Percentiles rank a stretch among this genome's conserved stretches.
Evolutionary conservation across 2,888 invertebrate species (phyloP).

Genomic region (Cataglyphis altisquamis): DNA sequence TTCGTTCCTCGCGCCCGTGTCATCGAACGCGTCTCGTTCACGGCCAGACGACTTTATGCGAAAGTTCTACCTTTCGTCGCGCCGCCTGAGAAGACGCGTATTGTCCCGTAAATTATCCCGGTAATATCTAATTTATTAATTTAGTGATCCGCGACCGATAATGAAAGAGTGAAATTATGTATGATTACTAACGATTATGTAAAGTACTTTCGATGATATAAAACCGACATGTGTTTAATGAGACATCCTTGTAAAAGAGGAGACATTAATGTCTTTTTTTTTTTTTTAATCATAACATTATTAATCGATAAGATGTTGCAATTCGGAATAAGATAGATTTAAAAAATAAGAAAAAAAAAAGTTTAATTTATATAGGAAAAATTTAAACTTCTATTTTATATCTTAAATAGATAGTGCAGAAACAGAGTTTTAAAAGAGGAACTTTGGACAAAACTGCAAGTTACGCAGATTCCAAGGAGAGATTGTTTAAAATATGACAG

Average conservation of each 20-base stretch:
- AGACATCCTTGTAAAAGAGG: neutral
- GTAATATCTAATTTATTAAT: conserved; percentile 23
- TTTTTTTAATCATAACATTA: no score
- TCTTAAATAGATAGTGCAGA: no score
- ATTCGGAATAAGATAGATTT: neutral
- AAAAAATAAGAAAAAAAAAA: neutral
- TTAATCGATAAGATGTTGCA: neutral
- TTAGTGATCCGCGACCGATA: neutral
- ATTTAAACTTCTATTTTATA: neutral
- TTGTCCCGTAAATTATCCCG: neutral
- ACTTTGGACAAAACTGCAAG: neutral
- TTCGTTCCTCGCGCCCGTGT: conserved; percentile 50
- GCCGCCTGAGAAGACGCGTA: neutral
- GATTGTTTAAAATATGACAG: neutral
- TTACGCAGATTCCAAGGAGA: neutral
- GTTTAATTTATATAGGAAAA: neutral
- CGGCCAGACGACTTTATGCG: conserved; percentile 60
- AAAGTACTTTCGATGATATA: conserved; percentile 7
- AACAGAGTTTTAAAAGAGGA: neutral
- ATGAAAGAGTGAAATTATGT: conserved; percentile 19
- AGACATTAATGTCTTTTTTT: neutral
- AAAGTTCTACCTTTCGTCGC: conserved; percentile 48
- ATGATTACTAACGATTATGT: conserved; percentile 26
- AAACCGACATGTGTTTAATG: neutral
- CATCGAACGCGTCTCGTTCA: conserved; percentile 48